Evolutionary conservation across 2,113 vertebrate genomes (phyloP), one percentile per base, ranked within the genome.

Genomic region (Cyprinus carpio): DNA sequence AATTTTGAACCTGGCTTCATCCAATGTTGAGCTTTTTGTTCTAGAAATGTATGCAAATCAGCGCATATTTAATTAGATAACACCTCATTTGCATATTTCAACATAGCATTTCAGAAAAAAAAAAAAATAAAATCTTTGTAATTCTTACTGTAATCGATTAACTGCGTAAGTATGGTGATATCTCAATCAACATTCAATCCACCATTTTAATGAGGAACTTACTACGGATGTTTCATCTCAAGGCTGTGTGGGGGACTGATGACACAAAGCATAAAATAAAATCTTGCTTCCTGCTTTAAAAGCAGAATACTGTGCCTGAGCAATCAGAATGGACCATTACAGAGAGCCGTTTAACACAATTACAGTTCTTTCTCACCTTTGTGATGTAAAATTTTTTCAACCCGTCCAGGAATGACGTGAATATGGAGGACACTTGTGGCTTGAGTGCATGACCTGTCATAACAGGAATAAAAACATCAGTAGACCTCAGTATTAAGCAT

Each of bases 321-420:
- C 76, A 79, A 62, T 64, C 58, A 46, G 23, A 80, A 46, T 46
- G 4, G 43, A 46, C 15, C 2, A 27, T 29, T 80, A 8, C 2
- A 11, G 56, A 64, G 34, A 27, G 56, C 23, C 0, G 6, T 31
- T 11, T 23, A 20, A 54, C 18, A 25, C 49, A 81, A 4, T 64
- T 18, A 18, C 3, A 8, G 1, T 76, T 10, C 83, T 20, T 7
- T 31, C 58, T 89, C 96, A 99, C 98, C 97, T 99, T 99, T 83
- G 98, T 99, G 92, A 99, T 98, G 94, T 99, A 99, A 94, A 99
- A 97, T 89, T 96, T 99, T 95, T 99, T 99, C 93, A 99, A 90
- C 72, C 98, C 98, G 81, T 99, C 97, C 93, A 99, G 91, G 96
- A 99, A 98, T 12, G 97, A 99, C 20, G 98, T 99, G 95, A 99